Percentiles rank a stretch among this genome's conserved stretches.
Evolutionary conservation across 2,113 vertebrate genomes (phyloP).

Genomic region (Raja brachyura): DNA sequence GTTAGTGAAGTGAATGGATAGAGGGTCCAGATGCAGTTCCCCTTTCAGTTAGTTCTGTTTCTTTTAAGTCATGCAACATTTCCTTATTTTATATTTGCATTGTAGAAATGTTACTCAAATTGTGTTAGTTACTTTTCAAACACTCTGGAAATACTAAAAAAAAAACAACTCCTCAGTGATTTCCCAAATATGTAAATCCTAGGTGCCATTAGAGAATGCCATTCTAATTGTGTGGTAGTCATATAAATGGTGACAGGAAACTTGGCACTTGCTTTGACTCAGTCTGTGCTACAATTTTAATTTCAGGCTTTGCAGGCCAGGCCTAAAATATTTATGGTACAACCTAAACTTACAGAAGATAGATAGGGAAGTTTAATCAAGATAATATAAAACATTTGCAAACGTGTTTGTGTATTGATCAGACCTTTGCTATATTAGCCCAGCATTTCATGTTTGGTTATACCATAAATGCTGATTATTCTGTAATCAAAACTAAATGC

Average conservation of each 20-base stretch:
- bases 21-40: background rate
- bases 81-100: background rate
- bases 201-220: too few species aligned
- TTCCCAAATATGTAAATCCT: background rate
- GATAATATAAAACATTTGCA: background rate
- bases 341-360: background rate
- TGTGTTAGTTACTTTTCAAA: background rate
- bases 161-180: background rate
- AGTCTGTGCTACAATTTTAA: background rate
- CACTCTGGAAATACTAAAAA: background rate
- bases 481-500: background rate
- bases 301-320: background rate
- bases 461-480: background rate
- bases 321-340: background rate
- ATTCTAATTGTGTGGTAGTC: too few species aligned
- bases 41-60: background rate
- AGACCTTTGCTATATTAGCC: background rate
- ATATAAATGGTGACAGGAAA: too few species aligned
- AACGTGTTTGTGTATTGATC: background rate
- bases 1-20: rapidly evolving
- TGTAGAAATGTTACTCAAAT: background rate
- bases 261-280: background rate
- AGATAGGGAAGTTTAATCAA: background rate
- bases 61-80: background rate
- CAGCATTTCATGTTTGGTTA: background rate